These are phyloP conservation scores for Cylas formicarius DNA, from an alignment of 1,140 invertebrate species.

Conservation along the genomic window DNA sequence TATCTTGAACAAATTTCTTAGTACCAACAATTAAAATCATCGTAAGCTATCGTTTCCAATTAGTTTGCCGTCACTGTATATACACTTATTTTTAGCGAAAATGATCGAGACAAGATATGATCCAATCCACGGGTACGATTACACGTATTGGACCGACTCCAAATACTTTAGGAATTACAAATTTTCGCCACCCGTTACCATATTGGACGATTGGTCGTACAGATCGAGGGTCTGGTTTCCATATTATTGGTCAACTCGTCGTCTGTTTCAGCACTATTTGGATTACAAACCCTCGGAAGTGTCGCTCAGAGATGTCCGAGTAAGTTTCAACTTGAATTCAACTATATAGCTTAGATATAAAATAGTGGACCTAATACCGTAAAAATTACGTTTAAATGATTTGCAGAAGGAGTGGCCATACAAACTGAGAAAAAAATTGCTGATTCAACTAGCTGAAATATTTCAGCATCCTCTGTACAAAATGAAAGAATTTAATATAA, in stretches of 20 bases:
- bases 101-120: slow-evolving; percentile 20
- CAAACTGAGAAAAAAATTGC: too few relatives aligned
- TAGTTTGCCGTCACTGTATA: too few relatives aligned
- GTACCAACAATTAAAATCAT: too few relatives aligned
- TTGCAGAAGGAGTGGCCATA: too few relatives aligned
- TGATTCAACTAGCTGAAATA: too few relatives aligned
- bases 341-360: not conserved
- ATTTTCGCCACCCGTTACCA: slow-evolving; percentile 23
- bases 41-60: too few relatives aligned
- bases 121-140: slow-evolving; percentile 26
- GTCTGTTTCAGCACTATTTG: slow-evolving; percentile 24
- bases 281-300: slow-evolving; percentile 22
- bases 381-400: too few relatives aligned
- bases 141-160: slow-evolving; percentile 26
- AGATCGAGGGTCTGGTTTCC: slow-evolving; percentile 27
- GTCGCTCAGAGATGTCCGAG: slow-evolving; percentile 21
- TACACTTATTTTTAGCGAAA: too few relatives aligned
- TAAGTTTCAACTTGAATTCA: slow-evolving; percentile 17
- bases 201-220: slow-evolving; percentile 18
- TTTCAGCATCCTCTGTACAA: too few relatives aligned
- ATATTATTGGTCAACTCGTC: slow-evolving; percentile 26
- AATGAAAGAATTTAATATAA: too few relatives aligned
- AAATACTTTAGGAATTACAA: slow-evolving; percentile 27
- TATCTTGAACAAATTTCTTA: too few relatives aligned
- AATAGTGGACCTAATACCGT: not conserved